Evolutionary conservation across 1,140 invertebrate species (phyloP), one percentile per base, ranked within the genome.

Genomic region (Teleopsis dalmanni): DNA sequence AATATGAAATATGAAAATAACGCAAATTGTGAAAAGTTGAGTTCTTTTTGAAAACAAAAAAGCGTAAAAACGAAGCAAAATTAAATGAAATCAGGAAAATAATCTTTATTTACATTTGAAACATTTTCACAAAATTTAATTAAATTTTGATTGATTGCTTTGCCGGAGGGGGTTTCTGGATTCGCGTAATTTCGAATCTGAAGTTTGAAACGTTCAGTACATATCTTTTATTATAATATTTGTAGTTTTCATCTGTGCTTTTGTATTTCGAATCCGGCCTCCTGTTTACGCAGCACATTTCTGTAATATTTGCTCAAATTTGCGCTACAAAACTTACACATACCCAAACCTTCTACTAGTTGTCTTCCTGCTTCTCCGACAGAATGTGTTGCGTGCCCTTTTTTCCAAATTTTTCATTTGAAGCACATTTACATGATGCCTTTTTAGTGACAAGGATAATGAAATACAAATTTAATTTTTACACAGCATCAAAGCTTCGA

Each of bases 61-160:
- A 44, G 19, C 23, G 42, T 44, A 18, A 44, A 26, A 16, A 18
- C 27, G 16, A 13, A 13, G 26, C 14, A 3, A 18, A 29, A 13
- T 29, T 16, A 7, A 44, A 29, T 31, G 42, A 5, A 21, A 44
- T 14, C 25, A 42, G 27, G n/a, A 37, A 23, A 7, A 7, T 26
- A 3, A 4, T 26, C 14, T 26, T 42, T 27, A 22, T 16, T 27
- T 14, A 16, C 10, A 42, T 26, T 27, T 42, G 21, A n/a, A 40
- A n/a, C 13, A 23, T 29, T 42, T 42, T 42, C 23, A 18, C 29
- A 3, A 27, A 29, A 34, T 45, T 45, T 33, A 45, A 45, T 45
- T 45, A 45, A 45, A 45, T 45, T 45, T 45, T 45, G 43, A 45
- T 45, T 45, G 43, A 45, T 45, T 45, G 33, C 27, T 33, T 45